Conservation (phyloP, 1,140 invertebrate species). For the Heliconius melpomene region DNA sequence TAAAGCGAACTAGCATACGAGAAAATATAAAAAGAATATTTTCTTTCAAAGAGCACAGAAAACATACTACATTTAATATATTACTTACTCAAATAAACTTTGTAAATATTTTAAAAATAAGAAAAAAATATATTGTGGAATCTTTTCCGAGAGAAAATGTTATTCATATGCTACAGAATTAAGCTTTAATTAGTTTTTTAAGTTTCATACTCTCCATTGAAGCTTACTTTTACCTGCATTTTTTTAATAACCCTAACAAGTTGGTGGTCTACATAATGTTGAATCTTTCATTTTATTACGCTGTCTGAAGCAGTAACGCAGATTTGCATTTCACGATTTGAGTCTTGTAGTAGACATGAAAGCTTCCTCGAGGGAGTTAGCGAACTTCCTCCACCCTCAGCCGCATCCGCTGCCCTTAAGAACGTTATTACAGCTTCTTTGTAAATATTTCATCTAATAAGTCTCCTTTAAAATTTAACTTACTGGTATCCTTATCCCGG, state of each 20-base stretch:
- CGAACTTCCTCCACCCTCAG: background rate
- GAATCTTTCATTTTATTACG: slow-evolving; percentile 5
- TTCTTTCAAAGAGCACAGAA: too few species aligned
- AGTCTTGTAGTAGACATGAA: slow-evolving; percentile 24
- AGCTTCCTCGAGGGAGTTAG: slow-evolving; percentile 12
- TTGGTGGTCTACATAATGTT: background rate
- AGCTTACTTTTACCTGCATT: background rate
- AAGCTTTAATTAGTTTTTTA: background rate
- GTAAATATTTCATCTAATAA: too few species aligned
- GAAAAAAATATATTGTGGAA: background rate
- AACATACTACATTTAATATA: too few species aligned
- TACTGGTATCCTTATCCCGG: too few species aligned
- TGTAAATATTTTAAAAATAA: background rate
- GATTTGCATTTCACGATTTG: slow-evolving; percentile 29
- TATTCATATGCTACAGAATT: slow-evolving; percentile 2
- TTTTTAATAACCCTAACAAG: slow-evolving; percentile 3
- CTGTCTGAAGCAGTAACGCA: slow-evolving; percentile 19
- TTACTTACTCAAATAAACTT: background rate
- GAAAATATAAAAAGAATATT: too few species aligned
- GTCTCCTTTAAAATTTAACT: too few species aligned
- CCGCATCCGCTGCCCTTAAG: background rate
- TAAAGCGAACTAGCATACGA: too few species aligned
- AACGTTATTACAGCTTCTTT: background rate
- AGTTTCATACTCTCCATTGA: background rate
- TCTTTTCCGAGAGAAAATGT: background rate